Base-by-base conservation (phyloP, 2,797 vertebrate species). In the Bradypodion pumilum region DNA sequence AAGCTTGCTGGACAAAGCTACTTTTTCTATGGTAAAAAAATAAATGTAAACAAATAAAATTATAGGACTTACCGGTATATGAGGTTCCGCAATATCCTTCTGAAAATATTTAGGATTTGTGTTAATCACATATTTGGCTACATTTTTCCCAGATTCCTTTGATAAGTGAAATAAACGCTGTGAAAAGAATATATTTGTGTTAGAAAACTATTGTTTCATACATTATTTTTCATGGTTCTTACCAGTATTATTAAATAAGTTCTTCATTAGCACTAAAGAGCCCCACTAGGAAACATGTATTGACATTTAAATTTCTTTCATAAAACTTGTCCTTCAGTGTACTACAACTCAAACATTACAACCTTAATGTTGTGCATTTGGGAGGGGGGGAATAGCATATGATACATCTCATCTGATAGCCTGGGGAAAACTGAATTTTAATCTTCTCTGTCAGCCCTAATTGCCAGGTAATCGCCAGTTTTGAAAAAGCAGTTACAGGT, bases 21-120 rank as follows among this genome's bases (percentile, higher is more conserved):
- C 25, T 74, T 29, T 25, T 15, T 19, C 13, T 7, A 44, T 23
- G n/a, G 72, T 65, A 60, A 60, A 85, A 80, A 56, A 56, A 56
- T 16, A 85, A 2, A 88, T 46, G 76, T 0, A 29, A 0, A 84
- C 7, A 72, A 83, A 90, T 0, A 75, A 90, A 78, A 87, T 6
- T 4, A 87, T 44, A 52, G 83, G 74, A 23, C 97, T 97, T 95
- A 99, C 99, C 62, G 96, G 97, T 92, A 99, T 89, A 0, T 97
- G 97, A 35, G 99, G 99, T 60, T 98, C 97, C 66, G 98, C 97
- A 76, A 97, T 93, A 89, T 97, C 97, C 91, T 97, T 98, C 89
- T 97, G 96, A 96, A 99, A 99, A 90, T 97, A 97, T 25, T 96
- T 96, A 13, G 98, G 98, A 81, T 97, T 95, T 8, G 78, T 96